Evolutionary conservation across 2,113 vertebrate species (phyloP).

Genomic region (Psittacula cyanocephala): DNA sequence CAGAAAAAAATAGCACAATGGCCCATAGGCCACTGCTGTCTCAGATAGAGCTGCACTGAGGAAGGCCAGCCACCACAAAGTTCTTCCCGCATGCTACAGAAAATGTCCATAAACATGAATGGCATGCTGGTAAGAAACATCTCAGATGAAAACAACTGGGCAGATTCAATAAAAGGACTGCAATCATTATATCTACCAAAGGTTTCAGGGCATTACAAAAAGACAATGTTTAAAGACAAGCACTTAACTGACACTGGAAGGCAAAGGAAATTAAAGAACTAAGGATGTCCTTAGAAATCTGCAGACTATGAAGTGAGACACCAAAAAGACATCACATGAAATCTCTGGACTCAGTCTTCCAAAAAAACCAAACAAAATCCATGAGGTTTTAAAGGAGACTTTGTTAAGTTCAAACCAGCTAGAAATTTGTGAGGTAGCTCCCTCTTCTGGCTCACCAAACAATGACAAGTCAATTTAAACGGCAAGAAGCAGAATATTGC

Average conservation of each 20-base stretch:
- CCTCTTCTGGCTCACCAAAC: constrained; percentile 56
- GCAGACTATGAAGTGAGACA: neutral
- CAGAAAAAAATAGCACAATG: neutral
- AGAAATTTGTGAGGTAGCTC: constrained; percentile 52
- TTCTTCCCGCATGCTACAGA: neutral
- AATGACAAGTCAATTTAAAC: neutral
- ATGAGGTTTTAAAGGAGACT: neutral
- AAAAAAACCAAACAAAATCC: neutral
- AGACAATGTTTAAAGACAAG: neutral
- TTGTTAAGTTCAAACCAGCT: neutral
- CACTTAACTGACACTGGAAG: neutral
- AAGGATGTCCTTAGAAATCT: neutral
- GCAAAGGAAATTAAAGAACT: neutral
- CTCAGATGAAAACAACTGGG: neutral
- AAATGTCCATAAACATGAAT: neutral
- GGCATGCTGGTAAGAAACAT: neutral
- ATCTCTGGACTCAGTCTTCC: neutral
- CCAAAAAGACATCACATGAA: neutral
- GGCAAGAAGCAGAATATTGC: neutral
- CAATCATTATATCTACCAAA: neutral
- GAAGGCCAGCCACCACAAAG: neutral
- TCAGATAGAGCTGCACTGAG: neutral
- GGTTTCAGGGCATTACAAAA: rapidly evolving
- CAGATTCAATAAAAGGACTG: neutral
- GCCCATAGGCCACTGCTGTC: neutral